Base-by-base conservation (phyloP, 2,888 invertebrate species). In the Thumatha senex region DNA sequence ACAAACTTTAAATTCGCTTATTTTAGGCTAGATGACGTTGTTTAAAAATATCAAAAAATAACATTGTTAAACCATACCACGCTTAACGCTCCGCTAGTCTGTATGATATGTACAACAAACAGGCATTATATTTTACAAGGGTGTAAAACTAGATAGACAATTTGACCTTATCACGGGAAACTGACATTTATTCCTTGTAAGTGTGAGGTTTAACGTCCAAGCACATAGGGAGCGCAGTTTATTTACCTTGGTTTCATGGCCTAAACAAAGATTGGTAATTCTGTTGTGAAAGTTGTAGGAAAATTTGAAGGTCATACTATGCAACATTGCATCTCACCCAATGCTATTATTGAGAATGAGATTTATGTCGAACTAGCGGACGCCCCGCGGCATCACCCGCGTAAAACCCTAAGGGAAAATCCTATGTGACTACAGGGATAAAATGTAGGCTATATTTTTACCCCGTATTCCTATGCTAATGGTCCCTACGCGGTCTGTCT, bases 141-240 rank as follows among this genome's bases (percentile, higher is more conserved):
- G 54, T 48, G 65, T 66, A 66, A 66, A 66, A 40, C 46, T 39
- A 40, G 48, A 61, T 57, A 67, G 68, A 59, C 65, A 51, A 64
- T 67, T 62, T 67, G 66, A 66, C 68, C 66, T 46, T 64, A 62
- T 59, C 62, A 53, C 48, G 38, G 40, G 0, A 30, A 24, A 15
- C 54, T 56, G 68, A 66, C 68, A 54, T 66, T 64, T 66, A 66
- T 57, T 51, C 39, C 44, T 44, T 24, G 59, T 64, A 66, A 67
- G 62, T 52, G 45, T 49, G 10, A 56, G 39, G 44, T 66, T 67
- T 64, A n/a, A 66, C 55, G 62, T 40, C 39, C 35, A 55, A 58
- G 53, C 54, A 57, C 55, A 61, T 48, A 24, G 12, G 11, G 35
- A 30, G 33, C 24, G 30, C 18, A 34, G 24, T 40, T 14, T 40